Evolutionary conservation across 2,888 invertebrate genomes (phyloP).

Genomic region (Busseola fusca): DNA sequence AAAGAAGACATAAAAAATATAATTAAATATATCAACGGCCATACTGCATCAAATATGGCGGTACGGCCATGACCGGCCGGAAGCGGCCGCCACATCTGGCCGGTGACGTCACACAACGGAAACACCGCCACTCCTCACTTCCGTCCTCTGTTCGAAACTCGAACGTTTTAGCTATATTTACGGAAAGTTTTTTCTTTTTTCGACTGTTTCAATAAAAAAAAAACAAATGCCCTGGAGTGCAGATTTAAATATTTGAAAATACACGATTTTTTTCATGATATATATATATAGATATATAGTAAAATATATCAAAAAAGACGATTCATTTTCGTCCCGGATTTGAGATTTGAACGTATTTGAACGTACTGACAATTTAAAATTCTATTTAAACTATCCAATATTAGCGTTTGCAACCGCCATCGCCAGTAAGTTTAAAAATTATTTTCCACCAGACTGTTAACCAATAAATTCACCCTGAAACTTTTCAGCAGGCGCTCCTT

Average conservation of each 20-base stretch:
- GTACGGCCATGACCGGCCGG: conserved; percentile 67
- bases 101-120: conserved; percentile 74
- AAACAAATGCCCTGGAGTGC: neutral
- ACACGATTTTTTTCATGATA: conserved; percentile 6
- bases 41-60: conserved; percentile 57
- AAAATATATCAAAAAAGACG: neutral
- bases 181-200: conserved; percentile 11
- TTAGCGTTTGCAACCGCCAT: neutral
- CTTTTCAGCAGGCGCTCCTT: conserved; percentile 44
- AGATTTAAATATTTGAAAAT: neutral
- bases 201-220: too few relatives aligned
- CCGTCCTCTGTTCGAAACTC: conserved; percentile 54
- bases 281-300: neutral
- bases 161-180: conserved; percentile 55
- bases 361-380: neutral
- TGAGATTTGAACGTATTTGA: too few relatives aligned
- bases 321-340: neutral
- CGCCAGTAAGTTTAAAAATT: conserved; percentile 2
- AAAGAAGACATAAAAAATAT: conserved; percentile 44
- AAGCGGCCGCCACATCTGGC: conserved; percentile 77
- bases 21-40: conserved; percentile 38
- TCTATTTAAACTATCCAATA: neutral
- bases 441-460: conserved; percentile 14
- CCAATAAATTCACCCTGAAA: conserved; percentile 44
- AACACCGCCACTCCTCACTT: conserved; percentile 68